A percentile compares a stretch with the other conserved stretches of the same genome.
These are phyloP conservation scores for Aspidiotus rigidus DNA, from an alignment of 2,888 invertebrate species.

Conservation along the genomic window DNA sequence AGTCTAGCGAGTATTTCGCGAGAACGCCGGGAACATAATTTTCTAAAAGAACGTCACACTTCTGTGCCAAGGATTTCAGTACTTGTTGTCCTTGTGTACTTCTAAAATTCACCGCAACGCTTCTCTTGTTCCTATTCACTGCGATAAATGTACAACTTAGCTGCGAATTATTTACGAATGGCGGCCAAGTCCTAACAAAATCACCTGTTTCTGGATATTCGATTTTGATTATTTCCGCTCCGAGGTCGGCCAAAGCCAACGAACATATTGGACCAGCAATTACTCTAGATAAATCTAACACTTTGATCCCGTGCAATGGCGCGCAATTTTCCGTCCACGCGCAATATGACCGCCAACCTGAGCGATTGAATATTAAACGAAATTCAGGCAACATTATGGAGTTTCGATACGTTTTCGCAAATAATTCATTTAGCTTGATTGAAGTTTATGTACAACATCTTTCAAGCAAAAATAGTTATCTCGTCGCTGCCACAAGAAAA, in stretches of 20 bases:
- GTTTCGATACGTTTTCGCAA: too few relatives aligned
- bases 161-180: constrained; percentile 55
- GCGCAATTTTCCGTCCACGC: background rate
- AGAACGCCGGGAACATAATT: constrained; percentile 91
- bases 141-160: constrained; percentile 70
- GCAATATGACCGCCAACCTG: too few relatives aligned
- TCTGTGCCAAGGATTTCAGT: constrained; percentile 59
- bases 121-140: constrained; percentile 91
- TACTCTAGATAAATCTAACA: constrained; percentile 74
- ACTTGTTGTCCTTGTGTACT: constrained; percentile 54
- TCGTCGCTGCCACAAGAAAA: too few relatives aligned
- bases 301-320: constrained; percentile 59
- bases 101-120: constrained; percentile 78
- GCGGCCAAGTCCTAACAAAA: constrained; percentile 85
- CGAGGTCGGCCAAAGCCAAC: constrained; percentile 85
- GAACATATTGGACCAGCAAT: constrained; percentile 92
- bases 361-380: too few relatives aligned
- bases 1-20: constrained; percentile 65
- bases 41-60: constrained; percentile 82
- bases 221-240: constrained; percentile 86
- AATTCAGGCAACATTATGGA: too few relatives aligned
- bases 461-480: too few relatives aligned
- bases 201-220: constrained; percentile 76
- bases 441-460: too few relatives aligned
- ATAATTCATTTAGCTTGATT: too few relatives aligned